Evolutionary conservation across 2,888 invertebrate genomes (phyloP).

Genomic region (Isoperla grammatica): DNA sequence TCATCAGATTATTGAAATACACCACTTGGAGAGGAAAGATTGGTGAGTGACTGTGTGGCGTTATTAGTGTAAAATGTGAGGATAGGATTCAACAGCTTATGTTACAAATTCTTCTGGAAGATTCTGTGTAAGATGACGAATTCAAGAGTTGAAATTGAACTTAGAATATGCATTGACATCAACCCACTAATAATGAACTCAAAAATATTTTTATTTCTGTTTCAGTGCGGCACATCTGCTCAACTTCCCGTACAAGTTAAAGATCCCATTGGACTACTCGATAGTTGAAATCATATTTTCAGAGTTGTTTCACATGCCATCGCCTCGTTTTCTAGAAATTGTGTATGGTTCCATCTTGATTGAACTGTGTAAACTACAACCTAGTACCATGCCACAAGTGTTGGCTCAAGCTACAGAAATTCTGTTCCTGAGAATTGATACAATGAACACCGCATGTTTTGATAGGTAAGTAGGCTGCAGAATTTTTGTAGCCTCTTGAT

Average conservation of each 20-base stretch:
- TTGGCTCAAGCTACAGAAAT: constrained; percentile 97
- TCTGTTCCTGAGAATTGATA: constrained; percentile 89
- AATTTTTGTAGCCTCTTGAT: too few relatives aligned
- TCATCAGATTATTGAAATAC: constrained; percentile 84
- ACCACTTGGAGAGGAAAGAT: constrained; percentile 85
- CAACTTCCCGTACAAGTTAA: constrained; percentile 86
- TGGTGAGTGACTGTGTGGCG: constrained; percentile 67
- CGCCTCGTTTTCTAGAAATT: constrained; percentile 82
- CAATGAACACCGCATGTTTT: constrained; percentile 95
- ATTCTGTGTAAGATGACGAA: too few relatives aligned
- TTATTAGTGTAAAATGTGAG: not conserved
- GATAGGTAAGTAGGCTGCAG: constrained; percentile 75
- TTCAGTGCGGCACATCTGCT: constrained; percentile 78
- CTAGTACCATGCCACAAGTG: constrained; percentile 95
- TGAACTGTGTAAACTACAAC: constrained; percentile 94
- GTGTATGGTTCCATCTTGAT: constrained; percentile 93
- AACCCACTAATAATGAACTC: too few relatives aligned
- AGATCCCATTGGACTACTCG: constrained; percentile 95
- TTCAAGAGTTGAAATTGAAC: too few relatives aligned
- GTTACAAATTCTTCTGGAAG: not conserved
- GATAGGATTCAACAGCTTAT: too few relatives aligned
- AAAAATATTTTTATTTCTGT: constrained; percentile 30
- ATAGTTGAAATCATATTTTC: constrained; percentile 96
- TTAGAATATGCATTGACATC: too few relatives aligned
- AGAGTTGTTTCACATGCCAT: constrained; percentile 88